Percentiles rank a stretch among this genome's conserved stretches.
Evolutionary conservation across 2,113 vertebrate species (phyloP).

Genomic region (Neotoma lepida): DNA sequence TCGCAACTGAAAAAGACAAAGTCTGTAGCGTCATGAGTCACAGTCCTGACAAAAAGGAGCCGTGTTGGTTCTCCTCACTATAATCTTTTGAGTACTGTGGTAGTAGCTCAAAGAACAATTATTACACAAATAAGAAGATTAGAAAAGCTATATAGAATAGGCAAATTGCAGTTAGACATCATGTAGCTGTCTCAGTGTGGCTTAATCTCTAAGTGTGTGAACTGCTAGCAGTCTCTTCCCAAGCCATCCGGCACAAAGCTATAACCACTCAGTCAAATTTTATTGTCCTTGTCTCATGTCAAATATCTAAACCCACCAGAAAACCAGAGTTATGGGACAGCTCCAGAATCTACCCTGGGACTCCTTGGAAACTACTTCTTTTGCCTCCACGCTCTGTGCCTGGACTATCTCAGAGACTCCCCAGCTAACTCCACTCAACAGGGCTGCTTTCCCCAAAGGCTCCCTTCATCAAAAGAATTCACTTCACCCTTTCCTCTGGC

Average conservation of each 20-base stretch:
- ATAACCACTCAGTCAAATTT: not conserved
- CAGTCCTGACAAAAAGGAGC: not conserved
- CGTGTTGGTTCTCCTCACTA: not conserved
- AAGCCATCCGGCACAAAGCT: not conserved
- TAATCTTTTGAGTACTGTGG: not conserved
- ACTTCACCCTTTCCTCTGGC: not conserved
- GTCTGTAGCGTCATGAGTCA: not conserved
- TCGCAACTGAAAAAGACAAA: not conserved
- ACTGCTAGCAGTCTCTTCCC: not conserved
- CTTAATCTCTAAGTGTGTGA: not conserved
- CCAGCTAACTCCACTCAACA: not conserved
- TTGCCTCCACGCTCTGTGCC: not conserved
- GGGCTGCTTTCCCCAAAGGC: not conserved
- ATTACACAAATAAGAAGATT: constrained; percentile 2
- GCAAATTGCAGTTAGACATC: not conserved
- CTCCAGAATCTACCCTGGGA: not conserved
- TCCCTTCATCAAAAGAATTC: not conserved
- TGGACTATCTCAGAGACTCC: not conserved
- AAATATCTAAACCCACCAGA: not conserved
- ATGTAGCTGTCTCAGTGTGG: not conserved
- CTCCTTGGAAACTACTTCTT: not conserved
- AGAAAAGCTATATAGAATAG: not conserved
- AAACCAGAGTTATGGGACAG: not conserved
- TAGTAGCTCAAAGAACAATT: not conserved
- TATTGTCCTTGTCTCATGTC: not conserved